Evolutionary conservation across 2,888 invertebrate genomes (phyloP).

Genomic region (Philaethria dido): DNA sequence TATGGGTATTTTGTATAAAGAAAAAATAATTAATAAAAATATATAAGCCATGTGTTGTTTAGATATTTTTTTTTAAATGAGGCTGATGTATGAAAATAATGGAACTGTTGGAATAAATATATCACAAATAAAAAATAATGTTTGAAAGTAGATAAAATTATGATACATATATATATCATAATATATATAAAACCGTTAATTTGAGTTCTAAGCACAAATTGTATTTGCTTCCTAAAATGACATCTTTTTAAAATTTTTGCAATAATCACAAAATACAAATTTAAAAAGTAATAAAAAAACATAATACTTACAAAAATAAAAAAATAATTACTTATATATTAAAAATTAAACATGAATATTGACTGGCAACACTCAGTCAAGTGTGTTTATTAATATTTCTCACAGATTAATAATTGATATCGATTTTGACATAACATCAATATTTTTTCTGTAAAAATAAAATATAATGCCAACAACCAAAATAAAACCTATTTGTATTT

Average conservation of each 20-base stretch:
- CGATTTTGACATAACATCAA: too few relatives aligned
- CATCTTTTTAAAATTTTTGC: not conserved
- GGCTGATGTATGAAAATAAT: slow-evolving; percentile 5
- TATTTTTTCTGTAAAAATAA: not conserved
- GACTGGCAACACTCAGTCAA: not conserved
- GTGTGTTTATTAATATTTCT: not conserved
- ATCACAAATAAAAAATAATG: not conserved
- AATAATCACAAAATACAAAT: too few relatives aligned
- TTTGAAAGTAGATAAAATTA: slow-evolving; percentile 3
- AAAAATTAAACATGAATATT: not conserved
- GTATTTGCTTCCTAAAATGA: not conserved
- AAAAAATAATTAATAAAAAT: not conserved
- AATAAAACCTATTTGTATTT: slow-evolving; percentile 10
- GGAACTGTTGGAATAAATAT: not conserved
- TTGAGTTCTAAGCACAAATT: slow-evolving; percentile 13
- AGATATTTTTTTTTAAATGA: not conserved
- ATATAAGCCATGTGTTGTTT: slow-evolving; percentile 13
- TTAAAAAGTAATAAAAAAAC: too few relatives aligned
- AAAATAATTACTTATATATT: too few relatives aligned
- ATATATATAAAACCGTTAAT: not conserved
- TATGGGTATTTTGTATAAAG: not conserved
- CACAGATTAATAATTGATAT: not conserved
- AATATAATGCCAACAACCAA: not conserved
- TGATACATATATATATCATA: not conserved
- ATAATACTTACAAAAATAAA: too few relatives aligned